These are phyloP conservation scores for Drosophila borborema DNA, from an alignment of 2,888 invertebrate species.

Conservation along the genomic window DNA sequence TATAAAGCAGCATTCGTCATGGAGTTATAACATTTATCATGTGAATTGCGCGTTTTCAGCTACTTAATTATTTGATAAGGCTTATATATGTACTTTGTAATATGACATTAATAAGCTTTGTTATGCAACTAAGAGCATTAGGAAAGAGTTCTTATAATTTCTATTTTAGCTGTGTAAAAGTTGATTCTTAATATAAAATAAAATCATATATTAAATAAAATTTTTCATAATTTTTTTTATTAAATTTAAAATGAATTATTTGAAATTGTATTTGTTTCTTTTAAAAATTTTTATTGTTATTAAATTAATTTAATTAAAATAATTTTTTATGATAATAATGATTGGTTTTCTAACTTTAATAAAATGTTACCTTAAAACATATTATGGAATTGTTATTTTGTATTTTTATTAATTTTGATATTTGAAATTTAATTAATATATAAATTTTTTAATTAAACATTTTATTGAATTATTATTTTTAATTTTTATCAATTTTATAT, in stretches of 20 bases:
- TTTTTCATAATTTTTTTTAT: too few relatives aligned
- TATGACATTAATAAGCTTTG: constrained; percentile 37
- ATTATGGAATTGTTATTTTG: too few relatives aligned
- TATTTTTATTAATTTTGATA: too few relatives aligned
- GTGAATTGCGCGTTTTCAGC: constrained; percentile 43
- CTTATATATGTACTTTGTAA: constrained; percentile 22
- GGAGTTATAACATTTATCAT: constrained; percentile 49
- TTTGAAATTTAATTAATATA: too few relatives aligned
- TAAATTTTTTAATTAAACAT: too few relatives aligned
- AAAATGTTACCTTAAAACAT: too few relatives aligned
- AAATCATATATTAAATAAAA: not conserved
- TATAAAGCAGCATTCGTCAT: constrained; percentile 36
- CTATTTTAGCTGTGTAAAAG: not conserved
- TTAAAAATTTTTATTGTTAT: not conserved
- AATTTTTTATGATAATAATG: not conserved
- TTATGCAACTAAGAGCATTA: not conserved
- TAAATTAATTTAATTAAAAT: not conserved
- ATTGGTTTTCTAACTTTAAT: too few relatives aligned
- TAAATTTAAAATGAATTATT: too few relatives aligned
- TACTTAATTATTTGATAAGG: constrained; percentile 37
- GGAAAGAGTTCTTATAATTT: not conserved
- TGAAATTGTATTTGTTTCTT: too few relatives aligned
- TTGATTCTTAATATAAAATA: not conserved
- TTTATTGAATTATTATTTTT: too few relatives aligned
- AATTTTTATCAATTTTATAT: too few relatives aligned